Evolutionary conservation across 2,888 invertebrate species (phyloP).

Genomic region (Megaustenia siamemsis): DNA sequence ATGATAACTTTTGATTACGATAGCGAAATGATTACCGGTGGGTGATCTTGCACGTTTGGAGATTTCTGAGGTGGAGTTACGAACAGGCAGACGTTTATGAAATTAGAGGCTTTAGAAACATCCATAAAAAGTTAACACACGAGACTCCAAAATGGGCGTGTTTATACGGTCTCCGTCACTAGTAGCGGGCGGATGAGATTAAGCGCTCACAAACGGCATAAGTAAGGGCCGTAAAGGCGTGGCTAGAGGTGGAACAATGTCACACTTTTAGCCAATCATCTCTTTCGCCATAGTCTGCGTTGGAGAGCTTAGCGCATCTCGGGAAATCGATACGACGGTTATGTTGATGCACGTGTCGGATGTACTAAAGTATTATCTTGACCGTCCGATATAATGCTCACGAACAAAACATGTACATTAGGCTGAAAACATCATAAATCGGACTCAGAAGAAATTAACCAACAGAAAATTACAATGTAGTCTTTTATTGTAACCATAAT

Average conservation of each 20-base stretch:
- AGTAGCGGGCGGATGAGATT: not conserved
- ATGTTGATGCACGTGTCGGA: not conserved
- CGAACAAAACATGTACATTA: not conserved
- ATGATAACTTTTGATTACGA: not conserved
- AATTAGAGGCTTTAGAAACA: not conserved
- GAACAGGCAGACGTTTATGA: not conserved
- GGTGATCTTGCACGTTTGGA: not conserved
- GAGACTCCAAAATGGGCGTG: not conserved
- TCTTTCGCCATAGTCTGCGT: not conserved
- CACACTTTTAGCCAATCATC: not conserved
- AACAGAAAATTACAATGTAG: no score
- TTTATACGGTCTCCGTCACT: not conserved
- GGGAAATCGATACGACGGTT: not conserved
- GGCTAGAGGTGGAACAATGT: not conserved
- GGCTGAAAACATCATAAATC: no score
- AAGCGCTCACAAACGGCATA: not conserved
- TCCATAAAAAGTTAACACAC: not conserved
- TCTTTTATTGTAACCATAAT: no score
- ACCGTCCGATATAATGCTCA: not conserved
- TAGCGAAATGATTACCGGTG: not conserved
- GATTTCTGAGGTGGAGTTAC: not conserved
- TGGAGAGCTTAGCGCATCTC: not conserved
- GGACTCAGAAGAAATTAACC: no score
- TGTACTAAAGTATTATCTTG: not conserved
- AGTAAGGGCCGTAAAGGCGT: not conserved